These are phyloP conservation scores for Hypselothyrea guttata DNA, from an alignment of 2,888 invertebrate genomes.

Conservation along the genomic window DNA sequence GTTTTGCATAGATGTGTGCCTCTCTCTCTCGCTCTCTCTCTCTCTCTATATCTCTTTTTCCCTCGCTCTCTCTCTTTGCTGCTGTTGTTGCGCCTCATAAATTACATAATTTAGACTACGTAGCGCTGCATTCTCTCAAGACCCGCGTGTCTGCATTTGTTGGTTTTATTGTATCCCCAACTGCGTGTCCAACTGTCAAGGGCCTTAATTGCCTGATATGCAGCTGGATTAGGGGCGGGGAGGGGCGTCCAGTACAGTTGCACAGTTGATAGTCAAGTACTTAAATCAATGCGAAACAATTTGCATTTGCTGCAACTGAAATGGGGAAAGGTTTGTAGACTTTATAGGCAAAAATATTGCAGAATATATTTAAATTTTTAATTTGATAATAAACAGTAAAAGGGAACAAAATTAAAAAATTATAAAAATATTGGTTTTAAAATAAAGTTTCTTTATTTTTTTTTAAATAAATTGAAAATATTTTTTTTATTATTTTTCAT, in stretches of 20 bases:
- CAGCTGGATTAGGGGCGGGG: neutral
- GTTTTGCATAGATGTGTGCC: constrained; percentile 57
- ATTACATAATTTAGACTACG: constrained; percentile 71
- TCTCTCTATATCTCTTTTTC: constrained; percentile 2
- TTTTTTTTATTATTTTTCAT: too few species aligned
- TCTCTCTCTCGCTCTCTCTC: too few species aligned
- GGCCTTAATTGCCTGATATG: constrained; percentile 42
- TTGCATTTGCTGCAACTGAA: neutral
- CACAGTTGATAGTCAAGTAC: neutral
- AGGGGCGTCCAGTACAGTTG: neutral
- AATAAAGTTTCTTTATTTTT: too few species aligned
- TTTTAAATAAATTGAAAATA: too few species aligned
- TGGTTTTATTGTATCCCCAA: constrained; percentile 37
- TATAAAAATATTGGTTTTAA: too few species aligned
- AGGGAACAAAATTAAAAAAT: too few species aligned
- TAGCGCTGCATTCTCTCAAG: constrained; percentile 39
- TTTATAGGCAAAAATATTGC: too few species aligned
- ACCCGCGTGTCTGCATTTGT: constrained; percentile 61
- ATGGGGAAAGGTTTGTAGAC: too few species aligned
- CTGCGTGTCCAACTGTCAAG: constrained; percentile 39
- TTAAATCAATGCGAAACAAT: constrained; percentile 7
- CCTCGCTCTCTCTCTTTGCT: constrained; percentile 1
- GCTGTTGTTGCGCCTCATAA: constrained; percentile 69
- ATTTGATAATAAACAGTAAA: too few species aligned
- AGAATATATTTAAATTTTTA: too few species aligned